Base-by-base conservation (phyloP, 2,113 vertebrate species). In the Campylomormyrus numenius region DNA sequence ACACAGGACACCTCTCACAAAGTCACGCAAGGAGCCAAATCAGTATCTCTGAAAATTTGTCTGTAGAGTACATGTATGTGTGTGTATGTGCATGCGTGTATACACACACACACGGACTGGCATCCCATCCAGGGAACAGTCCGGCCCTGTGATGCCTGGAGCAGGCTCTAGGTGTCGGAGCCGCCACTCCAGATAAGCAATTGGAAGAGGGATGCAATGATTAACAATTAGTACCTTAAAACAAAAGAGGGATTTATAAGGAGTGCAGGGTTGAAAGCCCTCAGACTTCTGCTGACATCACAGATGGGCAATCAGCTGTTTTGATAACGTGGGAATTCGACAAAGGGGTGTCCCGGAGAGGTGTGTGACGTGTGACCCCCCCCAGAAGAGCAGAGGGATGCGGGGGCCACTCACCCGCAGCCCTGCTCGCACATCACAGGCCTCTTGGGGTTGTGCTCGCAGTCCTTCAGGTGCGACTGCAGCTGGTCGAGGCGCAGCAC, bases 371-470 rank as follows among this genome's bases (percentile, higher is more conserved):
- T 4, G 10, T 39, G 52, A 19, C 42, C 77, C 80, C 80, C 42
- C 42, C 80, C 4, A 7, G 80, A 19, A 39, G 17, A 8, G 15
- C 80, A 24, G 7, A 21, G 3, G 83, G 21, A 53, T 27, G 4
- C 0, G 13, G 27, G 27, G 27, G 48, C 8, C 52, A 93, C 96
- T 95, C 92, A 99, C 98, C 98, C 98, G 10, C 98, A 99, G 48
- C 98, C 98, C 93, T 98, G 98, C 92, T 98, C 98, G 90, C 98
- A 99, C 89, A 97, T 98, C 90, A 99, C 97, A 0, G 98, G 98
- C 91, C 98, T 95, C 93, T 99, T 99, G 56, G 98, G 98, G 94
- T 99, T 99, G 96, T 99, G 98, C 94, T 99, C 97, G 92, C 98
- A 99, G 96, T 99, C 98, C 31, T 96, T 98, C 91, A 99, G 97